These are phyloP conservation scores for Acrobasis repandana DNA, from an alignment of 2,888 invertebrate genomes.

Conservation along the genomic window DNA sequence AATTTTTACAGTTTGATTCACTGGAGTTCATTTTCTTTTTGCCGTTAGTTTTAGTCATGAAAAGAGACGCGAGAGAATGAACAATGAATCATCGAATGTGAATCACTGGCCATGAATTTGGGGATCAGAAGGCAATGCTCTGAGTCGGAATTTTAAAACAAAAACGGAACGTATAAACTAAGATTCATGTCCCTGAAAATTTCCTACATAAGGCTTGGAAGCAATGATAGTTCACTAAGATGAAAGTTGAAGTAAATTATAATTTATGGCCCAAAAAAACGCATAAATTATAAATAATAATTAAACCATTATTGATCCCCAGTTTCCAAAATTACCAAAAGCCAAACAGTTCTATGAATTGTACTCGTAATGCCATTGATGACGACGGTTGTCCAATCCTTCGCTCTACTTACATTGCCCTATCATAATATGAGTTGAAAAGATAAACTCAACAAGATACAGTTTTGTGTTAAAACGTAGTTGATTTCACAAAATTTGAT, in stretches of 20 bases:
- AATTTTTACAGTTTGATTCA: slow-evolving; percentile 2
- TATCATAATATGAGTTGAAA: neutral
- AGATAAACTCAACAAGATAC: neutral
- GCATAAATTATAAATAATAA: too few relatives aligned
- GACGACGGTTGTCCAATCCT: neutral
- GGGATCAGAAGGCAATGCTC: neutral
- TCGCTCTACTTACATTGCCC: slow-evolving; percentile 7
- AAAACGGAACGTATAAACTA: too few relatives aligned
- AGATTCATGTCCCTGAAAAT: too few relatives aligned
- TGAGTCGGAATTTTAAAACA: neutral
- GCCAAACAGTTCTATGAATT: neutral
- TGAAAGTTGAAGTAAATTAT: too few relatives aligned
- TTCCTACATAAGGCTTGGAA: too few relatives aligned
- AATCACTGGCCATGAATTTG: slow-evolving; percentile 4
- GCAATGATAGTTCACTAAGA: too few relatives aligned
- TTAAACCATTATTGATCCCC: neutral
- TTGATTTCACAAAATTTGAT: too few relatives aligned
- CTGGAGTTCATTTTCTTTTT: neutral
- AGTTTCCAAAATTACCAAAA: neutral
- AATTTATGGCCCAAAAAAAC: too few relatives aligned
- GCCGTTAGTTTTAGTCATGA: neutral
- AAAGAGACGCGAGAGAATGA: slow-evolving; percentile 10
- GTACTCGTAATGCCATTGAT: slow-evolving; percentile 12
- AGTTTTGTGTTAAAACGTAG: neutral
- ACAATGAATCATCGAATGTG: slow-evolving; percentile 16